Percentiles rank a stretch among this genome's conserved stretches.
These are phyloP conservation scores for Zaprionus lachaisei DNA, from an alignment of 1,140 invertebrate species.

Conservation along the genomic window DNA sequence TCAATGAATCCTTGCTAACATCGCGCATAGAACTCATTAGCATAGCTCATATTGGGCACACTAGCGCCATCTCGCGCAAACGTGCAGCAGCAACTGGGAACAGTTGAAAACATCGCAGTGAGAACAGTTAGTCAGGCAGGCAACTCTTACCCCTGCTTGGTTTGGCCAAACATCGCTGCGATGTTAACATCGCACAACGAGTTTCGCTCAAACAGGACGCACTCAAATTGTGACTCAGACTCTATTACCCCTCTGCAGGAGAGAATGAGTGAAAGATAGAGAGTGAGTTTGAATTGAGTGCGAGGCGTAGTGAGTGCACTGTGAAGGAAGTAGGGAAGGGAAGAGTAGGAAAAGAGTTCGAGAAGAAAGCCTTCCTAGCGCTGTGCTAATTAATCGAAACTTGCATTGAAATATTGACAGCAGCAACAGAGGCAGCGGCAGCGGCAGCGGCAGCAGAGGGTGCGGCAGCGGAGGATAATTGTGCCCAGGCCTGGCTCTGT, in stretches of 20 bases:
- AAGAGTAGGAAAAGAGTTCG: slow-evolving; percentile 11
- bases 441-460: neutral
- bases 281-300: neutral
- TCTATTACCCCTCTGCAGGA: slow-evolving; percentile 35
- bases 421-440: neutral
- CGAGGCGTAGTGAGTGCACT: neutral
- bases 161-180: slow-evolving; percentile 8
- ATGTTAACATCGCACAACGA: slow-evolving; percentile 41
- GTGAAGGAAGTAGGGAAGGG: neutral
- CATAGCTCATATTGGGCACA: neutral
- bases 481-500: no score
- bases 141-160: neutral
- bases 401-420: slow-evolving; percentile 49
- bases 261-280: neutral
- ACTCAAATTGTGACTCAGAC: slow-evolving; percentile 24
- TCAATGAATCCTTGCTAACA: neutral
- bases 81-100: neutral
- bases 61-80: slow-evolving; percentile 45
- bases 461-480: neutral
- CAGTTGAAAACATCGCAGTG: slow-evolving; percentile 39
- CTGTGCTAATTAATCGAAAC: slow-evolving; percentile 70
- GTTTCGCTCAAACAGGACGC: slow-evolving; percentile 44
- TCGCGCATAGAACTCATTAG: slow-evolving; percentile 1
- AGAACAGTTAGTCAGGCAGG: slow-evolving; percentile 33
- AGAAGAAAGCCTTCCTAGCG: neutral